Conservation (phyloP, 2,797 vertebrate genomes). For the Urosaurus nigricauda region DNA sequence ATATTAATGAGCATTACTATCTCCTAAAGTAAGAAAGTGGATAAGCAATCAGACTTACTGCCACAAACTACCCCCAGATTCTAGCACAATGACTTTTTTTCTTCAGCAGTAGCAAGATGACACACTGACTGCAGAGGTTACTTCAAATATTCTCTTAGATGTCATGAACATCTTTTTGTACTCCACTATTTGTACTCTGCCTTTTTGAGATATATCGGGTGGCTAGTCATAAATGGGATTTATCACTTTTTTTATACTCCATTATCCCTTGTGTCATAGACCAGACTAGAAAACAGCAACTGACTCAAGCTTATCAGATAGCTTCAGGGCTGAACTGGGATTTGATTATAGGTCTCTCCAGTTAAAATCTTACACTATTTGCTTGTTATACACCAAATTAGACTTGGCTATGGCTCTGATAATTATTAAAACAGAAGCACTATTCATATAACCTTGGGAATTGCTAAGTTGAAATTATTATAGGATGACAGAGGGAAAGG, state of each 20-base stretch:
- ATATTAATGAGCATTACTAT: not conserved
- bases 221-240: not conserved
- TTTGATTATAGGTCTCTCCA: not conserved
- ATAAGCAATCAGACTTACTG: not conserved
- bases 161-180: not conserved
- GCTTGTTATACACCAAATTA: not conserved
- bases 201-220: not conserved
- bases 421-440: not conserved
- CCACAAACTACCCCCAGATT: not conserved
- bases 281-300: not conserved
- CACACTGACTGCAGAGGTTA: not conserved
- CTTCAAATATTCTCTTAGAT: not conserved
- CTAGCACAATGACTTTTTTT: not conserved
- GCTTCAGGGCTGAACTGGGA: not conserved
- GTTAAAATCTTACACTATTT: not conserved
- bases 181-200: not conserved
- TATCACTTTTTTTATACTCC: not conserved
- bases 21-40: not conserved
- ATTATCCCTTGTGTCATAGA: not conserved
- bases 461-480: not conserved
- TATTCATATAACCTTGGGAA: not conserved
- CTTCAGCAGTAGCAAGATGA: not conserved
- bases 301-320: not conserved
- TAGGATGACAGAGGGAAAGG: not conserved
- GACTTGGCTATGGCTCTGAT: too few relatives aligned